These are phyloP conservation scores for Strongylocentrotus purpuratus DNA, from an alignment of 35 echinoderm and acorn worm genomes.

Conservation along the genomic window DNA sequence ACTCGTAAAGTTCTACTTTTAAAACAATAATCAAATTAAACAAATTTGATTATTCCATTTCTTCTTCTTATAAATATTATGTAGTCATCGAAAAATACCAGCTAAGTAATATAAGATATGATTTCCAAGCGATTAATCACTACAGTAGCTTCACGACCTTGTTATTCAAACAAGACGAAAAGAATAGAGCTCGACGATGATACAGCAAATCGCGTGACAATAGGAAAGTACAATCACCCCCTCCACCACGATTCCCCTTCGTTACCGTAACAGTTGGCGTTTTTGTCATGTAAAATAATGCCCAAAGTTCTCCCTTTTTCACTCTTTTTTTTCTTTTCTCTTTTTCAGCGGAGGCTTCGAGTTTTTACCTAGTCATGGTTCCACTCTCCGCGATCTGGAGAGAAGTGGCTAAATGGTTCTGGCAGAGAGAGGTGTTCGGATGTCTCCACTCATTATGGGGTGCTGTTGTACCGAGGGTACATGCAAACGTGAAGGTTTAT, in stretches of 20 bases:
- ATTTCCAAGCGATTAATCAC: background rate
- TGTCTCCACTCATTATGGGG: constrained; percentile 26
- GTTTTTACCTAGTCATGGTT: constrained; percentile 45
- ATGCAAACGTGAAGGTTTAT: constrained; percentile 20
- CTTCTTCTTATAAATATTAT: background rate
- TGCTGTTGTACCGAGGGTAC: background rate
- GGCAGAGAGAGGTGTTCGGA: constrained; percentile 27
- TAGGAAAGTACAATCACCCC: constrained; percentile 38
- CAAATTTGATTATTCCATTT: too few species aligned
- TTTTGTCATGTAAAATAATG: constrained; percentile 53
- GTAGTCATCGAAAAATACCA: background rate
- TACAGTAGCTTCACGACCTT: background rate
- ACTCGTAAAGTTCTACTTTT: too few species aligned
- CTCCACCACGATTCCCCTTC: background rate
- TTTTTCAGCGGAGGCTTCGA: background rate
- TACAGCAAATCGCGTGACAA: constrained; percentile 57
- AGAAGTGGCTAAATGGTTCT: background rate
- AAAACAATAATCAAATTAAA: too few species aligned
- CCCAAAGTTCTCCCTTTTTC: constrained; percentile 7
- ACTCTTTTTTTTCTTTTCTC: background rate
- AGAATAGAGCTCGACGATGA: background rate
- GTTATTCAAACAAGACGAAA: background rate
- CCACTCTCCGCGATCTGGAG: background rate
- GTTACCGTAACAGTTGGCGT: constrained; percentile 9
- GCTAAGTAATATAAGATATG: too few species aligned